Base-by-base conservation (phyloP, 2,113 vertebrate genomes). In the Thymallus thymallus region DNA sequence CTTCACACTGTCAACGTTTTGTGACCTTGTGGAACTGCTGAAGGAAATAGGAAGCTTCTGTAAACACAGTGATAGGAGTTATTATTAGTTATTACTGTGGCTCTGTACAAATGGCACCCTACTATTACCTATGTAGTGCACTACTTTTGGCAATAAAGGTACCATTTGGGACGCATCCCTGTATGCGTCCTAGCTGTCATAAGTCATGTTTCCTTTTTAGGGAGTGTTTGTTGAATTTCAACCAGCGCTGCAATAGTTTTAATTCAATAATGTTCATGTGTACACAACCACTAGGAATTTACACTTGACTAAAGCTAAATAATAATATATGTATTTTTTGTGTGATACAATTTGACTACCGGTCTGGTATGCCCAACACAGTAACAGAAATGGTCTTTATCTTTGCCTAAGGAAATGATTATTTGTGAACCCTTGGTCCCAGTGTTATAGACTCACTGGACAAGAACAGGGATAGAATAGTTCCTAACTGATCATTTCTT, bases 11-110 rank as follows among this genome's bases (percentile, higher is more conserved):
- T 76, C 48, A 73, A 76, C 68, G 55, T 73, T 77, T 75, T 80
- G 72, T 35, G 72, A 55, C 71, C 22, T 48, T 32, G 48, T 72
- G 61, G 68, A 72, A 9, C 67, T 60, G 35, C 68, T 65, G 35
- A 63, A 68, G 78, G 71, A 78, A 86, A 82, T 72, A 81, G 79
- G 82, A 89, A 87, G 68, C 77, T 74, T 79, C 76, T 87, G 77
- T 72, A 85, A 85, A 71, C 26, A 71, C 71, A 16, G 29, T 68
- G 80, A 86, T 90, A 85, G 23, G 46, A 83, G 32, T 48, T 67
- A 56, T 26, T 71, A 75, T 66, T 70, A 75, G 63, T 35, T 16
- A 20, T 12, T 23, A 18, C 14, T 18, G 13, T 51, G 48, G 14
- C 14, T 16, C 3, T 18, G 48, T 51, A 14, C 16, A 51, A 51